Percentiles rank a stretch among this genome's conserved stretches.
Evolutionary conservation across 2,797 vertebrate species (phyloP).

Genomic region (Gila robusta): DNA sequence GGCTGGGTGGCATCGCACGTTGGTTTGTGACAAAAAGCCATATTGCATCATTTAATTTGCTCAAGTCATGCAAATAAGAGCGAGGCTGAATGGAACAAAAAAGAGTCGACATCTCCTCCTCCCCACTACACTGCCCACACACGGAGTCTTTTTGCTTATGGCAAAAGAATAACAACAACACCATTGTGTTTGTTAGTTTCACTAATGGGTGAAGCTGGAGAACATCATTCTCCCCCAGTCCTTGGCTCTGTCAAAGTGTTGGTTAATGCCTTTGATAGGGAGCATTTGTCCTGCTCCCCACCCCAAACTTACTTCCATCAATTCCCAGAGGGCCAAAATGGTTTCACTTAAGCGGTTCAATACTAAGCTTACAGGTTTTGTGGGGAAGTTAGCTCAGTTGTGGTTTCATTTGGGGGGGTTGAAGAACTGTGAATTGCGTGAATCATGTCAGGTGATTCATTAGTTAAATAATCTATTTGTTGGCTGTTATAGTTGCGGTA

Average conservation of each 20-base stretch:
- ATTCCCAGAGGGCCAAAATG: constrained; percentile 90
- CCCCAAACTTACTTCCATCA: constrained; percentile 79
- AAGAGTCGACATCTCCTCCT: constrained; percentile 98
- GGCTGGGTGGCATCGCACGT: constrained; percentile 99
- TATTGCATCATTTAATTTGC: constrained; percentile 99
- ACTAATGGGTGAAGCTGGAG: constrained; percentile 99
- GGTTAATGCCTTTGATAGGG: constrained; percentile 96
- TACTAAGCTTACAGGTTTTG: constrained; percentile 41
- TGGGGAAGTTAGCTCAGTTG: constrained; percentile 9
- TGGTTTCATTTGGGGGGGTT: not conserved
- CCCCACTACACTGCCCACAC: constrained; percentile 99
- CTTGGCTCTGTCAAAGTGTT: constrained; percentile 90
- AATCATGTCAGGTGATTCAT: constrained; percentile 10
- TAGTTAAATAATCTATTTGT: constrained; percentile 10
- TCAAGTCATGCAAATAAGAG: constrained; percentile 99
- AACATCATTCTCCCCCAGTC: constrained; percentile 97
- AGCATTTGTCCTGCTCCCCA: constrained; percentile 84
- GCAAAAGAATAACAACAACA: constrained; percentile 99
- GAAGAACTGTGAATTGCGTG: not conserved
- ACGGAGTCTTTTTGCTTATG: constrained; percentile 99
- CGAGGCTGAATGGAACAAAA: constrained; percentile 93
- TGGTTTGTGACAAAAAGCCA: constrained; percentile 98
- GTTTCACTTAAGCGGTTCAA: constrained; percentile 77
- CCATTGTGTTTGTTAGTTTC: constrained; percentile 99
- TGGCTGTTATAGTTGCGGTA: not conserved